Base-by-base conservation (phyloP, 1,140 invertebrate species). In the Ostrea denselamellosa region DNA sequence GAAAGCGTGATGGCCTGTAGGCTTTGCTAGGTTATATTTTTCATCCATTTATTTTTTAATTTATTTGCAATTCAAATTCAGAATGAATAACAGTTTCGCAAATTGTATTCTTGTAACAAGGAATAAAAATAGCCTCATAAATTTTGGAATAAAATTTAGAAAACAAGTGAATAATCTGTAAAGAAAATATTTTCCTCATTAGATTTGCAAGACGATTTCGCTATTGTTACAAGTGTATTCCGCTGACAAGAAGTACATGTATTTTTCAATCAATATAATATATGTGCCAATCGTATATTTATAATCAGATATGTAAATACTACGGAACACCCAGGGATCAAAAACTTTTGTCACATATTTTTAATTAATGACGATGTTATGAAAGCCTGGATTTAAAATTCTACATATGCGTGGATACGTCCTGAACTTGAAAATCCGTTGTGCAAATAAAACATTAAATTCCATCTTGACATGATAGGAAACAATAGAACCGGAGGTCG, bases 401-500 rank as follows among this genome's bases (percentile, higher is more conserved):
- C 28, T 17, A 28, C 68, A 44, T 28, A 12, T 34, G 68, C 25
- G 28, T 71, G 22, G 12, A 71, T 65, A 25, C 8, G 65, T n/a
- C 12, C 65, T 25, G 68, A 77, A 77, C 68, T 22, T 77, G 8
- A 5, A 77, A 77, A 77, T 77, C 12, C 68, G 7, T 77, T 77
- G 28, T 77, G 12, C 68, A 77, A 77, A 77, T 25, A 77, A 77
- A 77, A 77, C 28, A 77, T 77, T 77, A 77, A 77, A 77, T 77
- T 77, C 68, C 8, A 22, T 77, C 68, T 77, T 77, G 68, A 77
- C 68, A 77, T 77, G 68, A 77, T 77, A n/a, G 22, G 25, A 44
- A 25, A 28, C 10, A 77, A 77, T 10, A 77, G 68, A 28, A 14
- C 14, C 17, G 14, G 68, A 3, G 68, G 68, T 77, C 28, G 12